phyloP scores from a whole-genome alignment of 2,797 vertebrate species.

The Ptychobarbus kaznakovi region DNA sequence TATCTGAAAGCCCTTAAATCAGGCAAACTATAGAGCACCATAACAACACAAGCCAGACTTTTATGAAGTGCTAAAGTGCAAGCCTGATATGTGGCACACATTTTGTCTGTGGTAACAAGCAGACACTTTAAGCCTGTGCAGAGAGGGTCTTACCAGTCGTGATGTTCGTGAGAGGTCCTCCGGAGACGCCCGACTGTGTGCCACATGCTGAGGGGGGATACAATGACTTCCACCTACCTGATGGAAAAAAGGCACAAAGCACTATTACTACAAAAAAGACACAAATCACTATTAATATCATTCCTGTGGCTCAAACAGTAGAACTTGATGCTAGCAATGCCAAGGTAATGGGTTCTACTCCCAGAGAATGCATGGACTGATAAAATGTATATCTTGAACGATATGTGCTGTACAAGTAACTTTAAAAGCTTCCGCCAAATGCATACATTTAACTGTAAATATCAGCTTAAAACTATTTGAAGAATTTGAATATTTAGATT shows the following conservation, averaged over 20 bases:
- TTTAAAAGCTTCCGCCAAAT: not conserved
- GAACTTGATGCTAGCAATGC: not conserved
- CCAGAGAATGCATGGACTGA: not conserved
- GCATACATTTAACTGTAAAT: not conserved
- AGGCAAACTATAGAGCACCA: not conserved
- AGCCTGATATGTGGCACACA: constrained; percentile 27
- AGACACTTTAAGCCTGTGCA: not conserved
- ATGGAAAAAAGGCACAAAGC: constrained; percentile 31
- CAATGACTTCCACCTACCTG: constrained; percentile 79
- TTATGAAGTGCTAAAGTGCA: not conserved
- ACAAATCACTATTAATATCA: not conserved
- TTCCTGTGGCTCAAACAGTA: not conserved
- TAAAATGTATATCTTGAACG: not conserved
- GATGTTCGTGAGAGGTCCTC: constrained; percentile 86
- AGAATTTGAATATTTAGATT: not conserved
- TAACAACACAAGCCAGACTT: constrained; percentile 40
- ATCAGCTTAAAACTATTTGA: not conserved
- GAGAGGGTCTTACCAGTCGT: constrained; percentile 81
- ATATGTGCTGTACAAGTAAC: not conserved
- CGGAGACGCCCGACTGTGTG: constrained; percentile 76
- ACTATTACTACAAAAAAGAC: not conserved
- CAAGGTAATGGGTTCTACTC: not conserved
- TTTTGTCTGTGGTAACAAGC: not conserved
- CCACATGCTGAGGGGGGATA: constrained; percentile 78
- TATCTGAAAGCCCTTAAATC: constrained; percentile 19